Percentiles rank a stretch among this genome's conserved stretches.
Conservation (phyloP, 2,113 vertebrate species). For the Neofelis nebulosa region DNA sequence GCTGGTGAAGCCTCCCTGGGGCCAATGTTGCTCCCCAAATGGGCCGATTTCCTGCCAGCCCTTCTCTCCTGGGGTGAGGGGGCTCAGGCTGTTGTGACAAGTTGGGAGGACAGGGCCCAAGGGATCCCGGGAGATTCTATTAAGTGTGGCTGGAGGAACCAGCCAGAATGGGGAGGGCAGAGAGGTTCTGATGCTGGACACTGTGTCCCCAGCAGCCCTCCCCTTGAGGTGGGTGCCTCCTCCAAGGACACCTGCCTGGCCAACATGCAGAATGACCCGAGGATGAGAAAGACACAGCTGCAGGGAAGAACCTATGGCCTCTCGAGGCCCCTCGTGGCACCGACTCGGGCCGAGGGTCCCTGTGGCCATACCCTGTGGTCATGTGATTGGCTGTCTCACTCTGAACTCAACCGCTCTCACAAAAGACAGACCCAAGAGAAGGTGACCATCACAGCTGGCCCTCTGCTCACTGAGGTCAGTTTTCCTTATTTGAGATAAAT, state of each 20-base stretch:
- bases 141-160: neutral
- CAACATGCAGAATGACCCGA: neutral
- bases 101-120: conserved; percentile 51
- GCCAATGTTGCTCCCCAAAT: neutral
- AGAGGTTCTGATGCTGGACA: neutral
- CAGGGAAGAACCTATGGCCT: rapidly evolving
- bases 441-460: neutral
- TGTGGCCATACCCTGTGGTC: neutral
- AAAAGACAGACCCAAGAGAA: conserved; percentile 23
- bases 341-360: neutral
- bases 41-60: neutral
- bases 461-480: neutral
- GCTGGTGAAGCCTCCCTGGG: neutral
- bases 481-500: neutral
- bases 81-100: conserved; percentile 49
- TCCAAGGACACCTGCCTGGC: neutral
- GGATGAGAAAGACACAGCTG: neutral
- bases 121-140: neutral
- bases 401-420: neutral
- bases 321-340: neutral
- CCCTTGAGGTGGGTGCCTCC: neutral
- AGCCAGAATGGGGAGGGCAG: neutral
- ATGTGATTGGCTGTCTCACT: neutral
- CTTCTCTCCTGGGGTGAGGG: neutral
- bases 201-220: neutral